Base-by-base conservation (phyloP, 2,888 invertebrate species). In the Plutella xylostella region DNA sequence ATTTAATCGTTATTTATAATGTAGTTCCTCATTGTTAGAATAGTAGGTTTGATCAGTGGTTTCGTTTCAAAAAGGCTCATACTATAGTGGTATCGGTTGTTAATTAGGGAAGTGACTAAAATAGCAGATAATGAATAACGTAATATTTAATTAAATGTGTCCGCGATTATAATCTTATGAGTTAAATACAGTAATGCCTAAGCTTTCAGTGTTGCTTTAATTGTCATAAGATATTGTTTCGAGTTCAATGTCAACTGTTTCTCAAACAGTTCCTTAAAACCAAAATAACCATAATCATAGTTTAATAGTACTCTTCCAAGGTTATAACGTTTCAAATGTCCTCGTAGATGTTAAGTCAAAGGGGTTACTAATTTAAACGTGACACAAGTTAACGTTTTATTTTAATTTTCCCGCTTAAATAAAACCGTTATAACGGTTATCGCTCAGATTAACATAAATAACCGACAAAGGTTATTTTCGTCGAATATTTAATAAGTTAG, bases 51-150 rank as follows among this genome's bases (percentile, higher is more conserved):
- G 12, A 20, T 19, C n/a, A n/a, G 19, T 37, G 20, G 39, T 17
- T 40, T 40, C 14, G 11, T 40, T 40, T 40, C 14, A 40, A 9
- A 25, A 25, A n/a, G 25, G 39, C 39, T 40, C 39, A 40, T 22
- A 15, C 15, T 17, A 15, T 18, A n/a, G n/a, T n/a, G 3, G 22
- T 40, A 40, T 22, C 37, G 17, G 12, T n/a, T 12, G 37, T 37
- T 37, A 20, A 11, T 37, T 19, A 37, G 37, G 20, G n/a, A 19
- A 12, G 15, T 37, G 15, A 20, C 35, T 37, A 17, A 20, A 20
- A 37, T 18, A n/a, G 18, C 37, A 12, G 18, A 3, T 37, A n/a
- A 37, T n/a, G 19, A 18, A n/a, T 35, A 35, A 37, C 37, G 37
- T 11, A n/a, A 37, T 37, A 19, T 19, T 18, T 11, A 37, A 37